phyloP scores from a whole-genome alignment of 2,888 invertebrate genomes.

The Masnerella sp. region DNA sequence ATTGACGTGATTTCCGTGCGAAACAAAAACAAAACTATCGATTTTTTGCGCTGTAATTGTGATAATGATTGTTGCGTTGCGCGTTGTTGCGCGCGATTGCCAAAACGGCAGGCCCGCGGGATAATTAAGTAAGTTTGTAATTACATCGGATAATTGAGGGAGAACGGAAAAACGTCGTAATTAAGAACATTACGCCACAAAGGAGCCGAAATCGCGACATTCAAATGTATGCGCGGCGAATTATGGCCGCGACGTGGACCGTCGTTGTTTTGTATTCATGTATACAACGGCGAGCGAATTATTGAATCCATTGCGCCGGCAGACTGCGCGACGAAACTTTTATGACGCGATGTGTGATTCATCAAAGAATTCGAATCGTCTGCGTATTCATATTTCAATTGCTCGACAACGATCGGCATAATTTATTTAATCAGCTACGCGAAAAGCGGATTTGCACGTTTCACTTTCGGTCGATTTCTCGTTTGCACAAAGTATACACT shows the following conservation, averaged over 20 bases:
- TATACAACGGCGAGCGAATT: conserved; percentile 51
- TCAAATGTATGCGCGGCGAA: conserved; percentile 50
- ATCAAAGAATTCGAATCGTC: conserved; percentile 47
- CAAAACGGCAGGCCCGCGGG: conserved; percentile 34
- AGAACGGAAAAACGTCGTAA: conserved; percentile 53
- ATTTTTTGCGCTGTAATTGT: conserved; percentile 42
- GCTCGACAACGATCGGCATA: conserved; percentile 34
- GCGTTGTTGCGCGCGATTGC: too few species aligned
- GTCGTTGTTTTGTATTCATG: conserved; percentile 46
- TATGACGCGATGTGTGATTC: conserved; percentile 47
- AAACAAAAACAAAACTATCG: conserved; percentile 25
- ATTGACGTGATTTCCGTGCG: conserved; percentile 55
- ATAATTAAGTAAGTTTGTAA: conserved; percentile 47
- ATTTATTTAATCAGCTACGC: conserved; percentile 42
- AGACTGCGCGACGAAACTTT: conserved; percentile 45
- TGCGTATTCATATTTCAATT: conserved; percentile 40
- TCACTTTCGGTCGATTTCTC: conserved; percentile 23
- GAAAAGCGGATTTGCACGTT: conserved; percentile 27
- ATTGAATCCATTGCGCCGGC: conserved; percentile 46
- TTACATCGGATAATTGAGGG: conserved; percentile 48
- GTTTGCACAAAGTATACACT: too few species aligned
- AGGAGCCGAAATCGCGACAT: conserved; percentile 20
- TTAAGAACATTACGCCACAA: conserved; percentile 54
- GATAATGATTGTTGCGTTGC: conserved; percentile 40
- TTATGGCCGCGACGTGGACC: conserved; percentile 38